phyloP scores from a whole-genome alignment of 2,797 vertebrate species.

The Pteropus rufus region DNA sequence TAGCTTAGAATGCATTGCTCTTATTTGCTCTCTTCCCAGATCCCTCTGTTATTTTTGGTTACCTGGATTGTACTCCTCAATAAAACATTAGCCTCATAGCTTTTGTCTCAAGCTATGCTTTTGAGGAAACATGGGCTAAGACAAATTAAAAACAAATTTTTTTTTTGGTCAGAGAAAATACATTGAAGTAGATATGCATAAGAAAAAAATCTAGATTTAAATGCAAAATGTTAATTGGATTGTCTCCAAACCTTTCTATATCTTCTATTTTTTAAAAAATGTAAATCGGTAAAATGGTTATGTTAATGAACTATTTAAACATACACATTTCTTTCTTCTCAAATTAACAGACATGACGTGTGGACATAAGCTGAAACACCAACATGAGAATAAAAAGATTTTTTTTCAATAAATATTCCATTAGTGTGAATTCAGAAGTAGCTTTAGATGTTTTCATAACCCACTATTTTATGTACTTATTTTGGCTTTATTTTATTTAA shows the following conservation, averaged over 20 bases:
- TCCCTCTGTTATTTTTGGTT: not conserved
- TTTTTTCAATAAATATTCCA: not conserved
- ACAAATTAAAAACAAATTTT: not conserved
- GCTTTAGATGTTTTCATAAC: not conserved
- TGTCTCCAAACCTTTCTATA: not conserved
- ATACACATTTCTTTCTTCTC: not conserved
- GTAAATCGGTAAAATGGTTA: not conserved
- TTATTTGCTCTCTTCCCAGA: rapidly evolving
- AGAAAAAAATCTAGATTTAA: not conserved
- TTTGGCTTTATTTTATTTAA: not conserved
- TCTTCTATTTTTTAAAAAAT: not conserved
- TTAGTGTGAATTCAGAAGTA: not conserved
- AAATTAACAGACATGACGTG: not conserved
- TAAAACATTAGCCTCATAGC: not conserved
- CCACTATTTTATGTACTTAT: not conserved
- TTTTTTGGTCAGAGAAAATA: not conserved
- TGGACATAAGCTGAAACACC: not conserved
- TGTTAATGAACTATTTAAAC: not conserved
- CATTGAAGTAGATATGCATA: not conserved
- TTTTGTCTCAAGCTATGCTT: not conserved
- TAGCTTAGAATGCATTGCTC: not conserved
- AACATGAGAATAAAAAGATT: not conserved
- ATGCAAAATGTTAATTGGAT: not conserved
- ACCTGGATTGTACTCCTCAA: not conserved
- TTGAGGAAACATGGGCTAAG: not conserved